phyloP scores from a whole-genome alignment of 2,888 invertebrate species.

The Drosophila cognata region DNA sequence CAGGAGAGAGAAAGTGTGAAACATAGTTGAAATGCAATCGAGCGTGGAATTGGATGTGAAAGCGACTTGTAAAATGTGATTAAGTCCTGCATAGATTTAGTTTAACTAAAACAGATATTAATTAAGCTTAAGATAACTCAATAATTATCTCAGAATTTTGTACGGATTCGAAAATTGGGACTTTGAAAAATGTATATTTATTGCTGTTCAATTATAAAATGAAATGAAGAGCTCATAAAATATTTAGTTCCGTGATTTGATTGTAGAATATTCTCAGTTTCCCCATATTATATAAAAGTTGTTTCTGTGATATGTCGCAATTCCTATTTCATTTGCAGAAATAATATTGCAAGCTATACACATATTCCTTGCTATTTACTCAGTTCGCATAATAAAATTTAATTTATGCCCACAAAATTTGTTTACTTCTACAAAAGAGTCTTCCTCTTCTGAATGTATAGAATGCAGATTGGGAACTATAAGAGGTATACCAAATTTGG shows the following conservation, averaged over 20 bases:
- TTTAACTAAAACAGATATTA: not conserved
- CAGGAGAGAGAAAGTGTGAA: slow-evolving; percentile 7
- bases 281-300: not conserved
- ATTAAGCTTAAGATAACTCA: slow-evolving; percentile 1
- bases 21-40: slow-evolving; percentile 14
- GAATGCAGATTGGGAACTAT: not conserved
- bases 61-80: slow-evolving; percentile 3
- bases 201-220: not conserved
- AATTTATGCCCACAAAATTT: not conserved
- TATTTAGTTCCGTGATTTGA: not conserved
- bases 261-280: not conserved
- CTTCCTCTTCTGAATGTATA: not conserved
- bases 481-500: not conserved
- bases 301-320: not conserved
- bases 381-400: not conserved
- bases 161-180: not conserved
- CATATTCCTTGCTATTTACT: not conserved
- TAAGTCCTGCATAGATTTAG: slow-evolving; percentile 1
- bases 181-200: not conserved
- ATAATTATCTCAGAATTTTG: not conserved
- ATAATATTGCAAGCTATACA: not conserved
- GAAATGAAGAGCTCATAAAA: not conserved
- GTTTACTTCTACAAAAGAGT: not conserved
- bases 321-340: not conserved
- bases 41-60: slow-evolving; percentile 10